A percentile compares a stretch with the other conserved stretches of the same genome.
Conservation (phyloP, 2,888 invertebrate genomes). For the Chouioia cunea region DNA sequence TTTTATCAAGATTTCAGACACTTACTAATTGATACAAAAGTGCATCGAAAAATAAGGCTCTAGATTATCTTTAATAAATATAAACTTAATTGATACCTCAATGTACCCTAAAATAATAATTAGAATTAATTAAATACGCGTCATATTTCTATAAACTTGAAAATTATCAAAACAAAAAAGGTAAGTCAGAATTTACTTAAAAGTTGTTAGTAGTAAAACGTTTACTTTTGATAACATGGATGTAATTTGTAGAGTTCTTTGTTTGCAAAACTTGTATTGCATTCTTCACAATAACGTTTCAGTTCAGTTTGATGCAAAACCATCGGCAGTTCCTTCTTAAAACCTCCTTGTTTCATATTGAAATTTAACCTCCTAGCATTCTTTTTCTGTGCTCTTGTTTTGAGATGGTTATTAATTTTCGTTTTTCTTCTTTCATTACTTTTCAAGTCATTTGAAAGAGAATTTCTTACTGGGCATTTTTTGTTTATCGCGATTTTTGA, state of each 20-base stretch:
- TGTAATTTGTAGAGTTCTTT: slow-evolving; percentile 40
- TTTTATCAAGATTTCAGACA: not conserved
- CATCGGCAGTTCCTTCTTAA: slow-evolving; percentile 13
- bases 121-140: slow-evolving; percentile 12
- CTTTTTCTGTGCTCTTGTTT: slow-evolving; percentile 27
- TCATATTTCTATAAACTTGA: slow-evolving; percentile 1
- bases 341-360: slow-evolving; percentile 19
- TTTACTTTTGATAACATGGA: slow-evolving; percentile 44
- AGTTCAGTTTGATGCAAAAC: slow-evolving; percentile 20
- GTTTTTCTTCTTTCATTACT: slow-evolving; percentile 20
- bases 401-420: slow-evolving; percentile 4
- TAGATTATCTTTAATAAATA: not conserved
- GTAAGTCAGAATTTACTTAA: slow-evolving; percentile 3
- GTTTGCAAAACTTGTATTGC: slow-evolving; percentile 39
- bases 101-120: not conserved
- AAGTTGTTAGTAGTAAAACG: slow-evolving; percentile 8
- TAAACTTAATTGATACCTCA: not conserved
- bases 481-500: not conserved
- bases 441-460: slow-evolving; percentile 31
- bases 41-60: not conserved
- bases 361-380: slow-evolving; percentile 1
- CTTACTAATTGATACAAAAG: slow-evolving; percentile 1
- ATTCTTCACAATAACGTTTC: slow-evolving; percentile 44
- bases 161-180: slow-evolving; percentile 4
- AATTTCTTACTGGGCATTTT: not conserved